Evolutionary conservation across 2,797 vertebrate genomes (phyloP), one percentile per base, ranked within the genome.

Genomic region (Parotocinclus haroldoi): DNA sequence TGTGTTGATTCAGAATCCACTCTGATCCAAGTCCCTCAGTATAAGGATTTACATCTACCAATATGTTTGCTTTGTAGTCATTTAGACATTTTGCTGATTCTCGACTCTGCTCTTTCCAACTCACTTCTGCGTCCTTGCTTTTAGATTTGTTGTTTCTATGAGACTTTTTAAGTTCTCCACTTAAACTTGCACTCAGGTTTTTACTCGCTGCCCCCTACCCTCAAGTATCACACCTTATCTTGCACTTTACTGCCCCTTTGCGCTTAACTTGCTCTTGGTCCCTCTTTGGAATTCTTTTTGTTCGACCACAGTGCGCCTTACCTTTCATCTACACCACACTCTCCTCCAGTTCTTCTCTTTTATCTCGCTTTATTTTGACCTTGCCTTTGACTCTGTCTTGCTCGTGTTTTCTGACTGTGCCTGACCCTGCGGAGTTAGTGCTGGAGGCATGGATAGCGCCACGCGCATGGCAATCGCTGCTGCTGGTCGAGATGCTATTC

Each of bases 301-400:
- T 27, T 27, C 5, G 5, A 27, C 27, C 27, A 2, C 27, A 27
- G 27, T 27, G 27, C 27, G 46, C 38, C 50, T 27, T 42, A 11
- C n/a, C 18, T 38, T 16, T 45, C 9, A 19, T 54, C 66, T 79
- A 79, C 57, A 79, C 75, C 50, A 79, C 75, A 58, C 75, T 79
- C 59, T 79, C 78, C 27, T 79, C 78, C 58, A 79, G 61, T 58
- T 77, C 70, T 38, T 77, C 78, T 57, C 51, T 55, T 38, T 73
- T 70, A 13, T 72, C 44, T 44, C 57, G 65, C 13, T 72, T 53
- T 42, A 45, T 17, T 45, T 58, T 49, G 42, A 58, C 70, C 45
- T 75, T 73, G 46, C 63, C 66, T 46, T 68, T 70, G 42, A 70
- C 67, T 39, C 51, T 73, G 14, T 57, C 39, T 42, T 36, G 19